Evolutionary conservation across 92 coral and sea anemone genomes (phyloP), one percentile per base, ranked within the genome.

Genomic region (Zoanthus solanderi): DNA sequence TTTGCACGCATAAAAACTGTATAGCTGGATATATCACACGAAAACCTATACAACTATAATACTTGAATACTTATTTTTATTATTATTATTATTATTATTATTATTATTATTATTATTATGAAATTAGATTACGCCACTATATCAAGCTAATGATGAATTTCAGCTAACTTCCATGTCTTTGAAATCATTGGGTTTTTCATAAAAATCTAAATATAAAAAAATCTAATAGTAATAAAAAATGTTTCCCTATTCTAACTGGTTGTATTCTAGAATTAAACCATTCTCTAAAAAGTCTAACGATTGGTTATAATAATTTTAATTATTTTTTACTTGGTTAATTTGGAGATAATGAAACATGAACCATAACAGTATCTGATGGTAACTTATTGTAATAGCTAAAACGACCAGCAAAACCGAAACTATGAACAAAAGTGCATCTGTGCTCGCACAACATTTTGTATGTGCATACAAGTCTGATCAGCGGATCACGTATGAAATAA

Each of bases 1-100:
- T 58, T 78, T 78, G 31, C 67, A 78, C 61, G 68, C 83, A 78
- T 46, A 78, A 78, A 53, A 53, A 37, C 58, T 53, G 58, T 53
- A 53, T 1, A 53, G 58, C 6, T 53, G 58, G 58, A 53, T 53
- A 53, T 7, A 53, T 53, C 58, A 53, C 58, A 53, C 1, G 58
- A 7, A 53, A 53, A 53, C 58, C 15, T 53, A 53, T 53, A 3
- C 10, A 53, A 53, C 58, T 53, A 53, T 53, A 53, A 53, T 53
- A 53, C 10, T 53, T 53, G 58, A 23, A 23, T 23, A 23, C 23
- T 23, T 23, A 23, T 23, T 23, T 0, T 23, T 23, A 23, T 23
- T 23, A 23, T 23, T 23, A 23, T 23, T 23, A 23, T 23, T 23
- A 23, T 23, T 23, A 23, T 23, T 23, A 23, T 23, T 23, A 23